A percentile compares a stretch with the other conserved stretches of the same genome.
These are phyloP conservation scores for Mirounga angustirostris DNA, from an alignment of 2,113 vertebrate species.

Conservation along the genomic window DNA sequence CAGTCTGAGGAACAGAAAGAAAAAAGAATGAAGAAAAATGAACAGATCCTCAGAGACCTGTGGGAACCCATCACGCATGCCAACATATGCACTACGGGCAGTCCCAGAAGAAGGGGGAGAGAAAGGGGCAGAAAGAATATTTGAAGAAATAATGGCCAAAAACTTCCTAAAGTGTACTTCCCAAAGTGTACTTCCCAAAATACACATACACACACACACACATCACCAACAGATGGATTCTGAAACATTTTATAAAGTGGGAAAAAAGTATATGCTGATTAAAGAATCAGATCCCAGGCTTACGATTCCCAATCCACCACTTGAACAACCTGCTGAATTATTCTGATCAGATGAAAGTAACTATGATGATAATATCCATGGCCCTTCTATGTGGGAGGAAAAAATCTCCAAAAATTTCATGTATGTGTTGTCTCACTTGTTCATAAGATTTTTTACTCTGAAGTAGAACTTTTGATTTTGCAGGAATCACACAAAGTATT, in stretches of 20 bases:
- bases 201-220: accelerated
- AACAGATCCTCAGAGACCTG: background rate
- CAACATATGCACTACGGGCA: background rate
- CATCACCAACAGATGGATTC: background rate
- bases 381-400: background rate
- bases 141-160: slow-evolving; percentile 17
- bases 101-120: background rate
- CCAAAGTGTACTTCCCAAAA: background rate
- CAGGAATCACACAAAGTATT: background rate
- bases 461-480: background rate
- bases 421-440: background rate
- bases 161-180: background rate
- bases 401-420: background rate
- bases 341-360: background rate
- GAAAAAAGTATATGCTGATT: background rate
- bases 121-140: background rate
- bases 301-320: background rate
- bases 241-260: background rate
- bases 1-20: background rate
- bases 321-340: background rate
- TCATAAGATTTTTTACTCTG: background rate
- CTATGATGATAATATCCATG: background rate
- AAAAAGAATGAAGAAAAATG: background rate
- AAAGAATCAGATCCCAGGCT: background rate
- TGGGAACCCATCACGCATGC: background rate